phyloP scores from a whole-genome alignment of 1,140 invertebrate genomes.

The Diuraphis noxia region DNA sequence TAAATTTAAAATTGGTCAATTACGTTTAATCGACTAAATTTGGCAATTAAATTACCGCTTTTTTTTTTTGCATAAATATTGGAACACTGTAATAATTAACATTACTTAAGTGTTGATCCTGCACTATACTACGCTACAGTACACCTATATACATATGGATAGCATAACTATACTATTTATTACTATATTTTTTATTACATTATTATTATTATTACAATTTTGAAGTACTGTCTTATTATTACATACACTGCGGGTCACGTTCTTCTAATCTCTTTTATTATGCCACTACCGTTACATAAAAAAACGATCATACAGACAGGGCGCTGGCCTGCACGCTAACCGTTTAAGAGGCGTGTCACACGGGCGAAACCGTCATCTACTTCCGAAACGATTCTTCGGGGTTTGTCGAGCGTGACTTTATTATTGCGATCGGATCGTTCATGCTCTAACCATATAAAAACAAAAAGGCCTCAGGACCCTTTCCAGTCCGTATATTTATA shows the following conservation, averaged over 20 bases:
- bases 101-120: background rate
- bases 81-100: background rate
- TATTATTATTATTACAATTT: background rate
- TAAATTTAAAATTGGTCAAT: background rate
- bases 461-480: constrained; percentile 24
- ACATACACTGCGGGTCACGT: constrained; percentile 32
- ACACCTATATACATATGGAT: background rate
- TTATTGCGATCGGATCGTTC: constrained; percentile 11
- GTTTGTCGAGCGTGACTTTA: constrained; percentile 29
- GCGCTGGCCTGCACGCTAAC: constrained; percentile 46
- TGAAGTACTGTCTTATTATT: constrained; percentile 4
- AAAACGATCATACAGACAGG: constrained; percentile 31
- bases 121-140: background rate
- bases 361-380: constrained; percentile 47
- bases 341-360: constrained; percentile 50
- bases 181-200: background rate
- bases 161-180: background rate
- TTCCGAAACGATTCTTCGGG: constrained; percentile 53
- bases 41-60: background rate
- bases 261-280: constrained; percentile 47
- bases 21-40: background rate
- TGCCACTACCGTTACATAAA: constrained; percentile 44
- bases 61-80: background rate
- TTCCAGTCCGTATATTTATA: background rate
- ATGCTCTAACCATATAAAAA: constrained; percentile 17